These are phyloP conservation scores for Varanus salvator DNA, from an alignment of 2,113 vertebrate genomes.

Conservation along the genomic window DNA sequence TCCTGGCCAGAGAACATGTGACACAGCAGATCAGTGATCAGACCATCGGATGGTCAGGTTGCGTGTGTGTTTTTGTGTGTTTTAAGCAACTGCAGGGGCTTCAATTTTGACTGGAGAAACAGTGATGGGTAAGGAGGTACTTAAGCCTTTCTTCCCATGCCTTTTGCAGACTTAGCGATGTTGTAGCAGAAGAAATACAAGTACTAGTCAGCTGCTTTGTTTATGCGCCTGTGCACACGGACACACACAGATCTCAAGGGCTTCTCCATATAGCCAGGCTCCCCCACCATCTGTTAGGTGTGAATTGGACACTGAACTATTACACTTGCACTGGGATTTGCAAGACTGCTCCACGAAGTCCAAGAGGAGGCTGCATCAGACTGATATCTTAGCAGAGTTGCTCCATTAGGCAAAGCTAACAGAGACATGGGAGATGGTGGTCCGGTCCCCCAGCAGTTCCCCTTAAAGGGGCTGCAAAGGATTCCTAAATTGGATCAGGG, in stretches of 20 bases:
- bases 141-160: neutral
- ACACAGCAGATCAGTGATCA: neutral
- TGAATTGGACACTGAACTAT: neutral
- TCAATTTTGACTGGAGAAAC: neutral
- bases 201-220: neutral
- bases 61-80: neutral
- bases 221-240: neutral
- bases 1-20: neutral
- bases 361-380: neutral
- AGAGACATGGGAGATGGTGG: neutral
- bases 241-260: no score
- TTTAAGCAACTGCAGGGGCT: neutral
- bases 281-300: neutral
- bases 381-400: neutral
- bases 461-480: neutral
- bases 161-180: neutral
- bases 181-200: neutral
- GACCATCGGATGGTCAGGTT: neutral
- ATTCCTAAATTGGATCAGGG: neutral
- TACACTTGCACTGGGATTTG: neutral
- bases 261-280: neutral
- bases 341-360: neutral
- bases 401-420: neutral
- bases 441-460: neutral
- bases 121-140: neutral